Evolutionary conservation across 2,888 invertebrate species (phyloP), one percentile per base, ranked within the genome.

Genomic region (Cheilosia scutellata): DNA sequence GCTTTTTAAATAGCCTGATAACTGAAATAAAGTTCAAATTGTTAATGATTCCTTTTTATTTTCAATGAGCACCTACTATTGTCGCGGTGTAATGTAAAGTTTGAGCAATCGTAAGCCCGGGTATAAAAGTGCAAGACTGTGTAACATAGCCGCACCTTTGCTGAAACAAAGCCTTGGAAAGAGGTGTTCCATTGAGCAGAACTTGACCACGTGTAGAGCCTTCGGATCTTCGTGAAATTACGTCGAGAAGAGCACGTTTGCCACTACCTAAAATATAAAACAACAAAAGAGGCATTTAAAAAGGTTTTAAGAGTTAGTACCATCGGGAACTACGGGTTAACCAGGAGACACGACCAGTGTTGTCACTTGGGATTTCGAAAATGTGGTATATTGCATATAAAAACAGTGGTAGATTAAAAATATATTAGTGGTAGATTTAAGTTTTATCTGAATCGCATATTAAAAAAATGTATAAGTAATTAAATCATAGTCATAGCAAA

Each of bases 211-310:
- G 94, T 0, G 96, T 96, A 1, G 96, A 95, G 1, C 96, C 96
- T 87, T 95, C 95, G 11, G 97, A 95, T 40, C 97, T 94, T 20
- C 96, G 94, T 0, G 97, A 96, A 75, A 99, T 97, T 6, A 98
- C 98, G 91, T 99, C 98, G 6, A 99, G 93, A 3, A 99, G 94
- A 0, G 98, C 98, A 40, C 98, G 95, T 91, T 99, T 99, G 0
- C 99, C 99, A 89, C 98, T 98, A 13, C 98, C 98, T 97, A 11
- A 29, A 51, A 20, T 5, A 29, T 2, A 2, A 13, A 11, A 51
- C 49, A 25, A 27, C 13, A 51, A 2, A 2, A 0, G 1, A 11
- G 25, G 16, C 5, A 11, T n/a, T 4, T 4, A n/a, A 42, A 11
- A 42, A 20, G 20, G 20, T 20, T 20, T 1, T 20, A 20, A 20